Base-by-base conservation (phyloP, 37 sponge, comb jelly and placozoan species). In the Trichoplax adhaerens region DNA sequence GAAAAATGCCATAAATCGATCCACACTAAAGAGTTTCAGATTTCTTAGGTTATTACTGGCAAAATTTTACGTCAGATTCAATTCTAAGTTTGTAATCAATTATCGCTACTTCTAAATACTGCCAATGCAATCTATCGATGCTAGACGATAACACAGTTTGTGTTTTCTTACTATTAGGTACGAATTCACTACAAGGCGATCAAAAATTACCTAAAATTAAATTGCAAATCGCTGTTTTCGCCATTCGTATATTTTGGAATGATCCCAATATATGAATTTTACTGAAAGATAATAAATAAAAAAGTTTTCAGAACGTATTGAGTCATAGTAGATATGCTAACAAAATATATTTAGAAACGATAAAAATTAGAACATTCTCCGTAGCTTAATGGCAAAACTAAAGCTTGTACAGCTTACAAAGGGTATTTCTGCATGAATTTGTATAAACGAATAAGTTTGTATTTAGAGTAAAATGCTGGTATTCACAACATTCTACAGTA, bases 251-350 rank as follows among this genome's bases (percentile, higher is more conserved):
- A 79, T 98, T 98, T 68, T 93, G 87, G 75, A 81, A 98, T 0
- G 99, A 89, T 1, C 99, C 99, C 58, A 98, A 76, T 67, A 98
- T 98, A 82, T 98, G 99, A 56, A 98, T 81, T 71, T 93, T 98
- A 53, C 94, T 94, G 75, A 50, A 64, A 54, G 3, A 1, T 47
- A 72, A 53, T 56, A 2, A 74, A 10, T 12, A 66, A 56, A 47
- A 74, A 48, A 66, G 29, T 29, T 29, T 29, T 29, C 29, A 29
- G 29, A 29, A 29, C 29, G 29, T 29, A 29, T 29, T 29, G 29
- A 29, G 29, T 29, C 29, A 29, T 29, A 29, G 29, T 29, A 29
- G 29, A 29, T 29, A 29, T 29, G 29, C 29, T 29, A 29, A 29
- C 29, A 29, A 29, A 29, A 29, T 29, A 29, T 29, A 29, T 29